Evolutionary conservation across 2,888 invertebrate genomes (phyloP), one percentile per base, ranked within the genome.

Genomic region (Pristionchus arcanus): DNA sequence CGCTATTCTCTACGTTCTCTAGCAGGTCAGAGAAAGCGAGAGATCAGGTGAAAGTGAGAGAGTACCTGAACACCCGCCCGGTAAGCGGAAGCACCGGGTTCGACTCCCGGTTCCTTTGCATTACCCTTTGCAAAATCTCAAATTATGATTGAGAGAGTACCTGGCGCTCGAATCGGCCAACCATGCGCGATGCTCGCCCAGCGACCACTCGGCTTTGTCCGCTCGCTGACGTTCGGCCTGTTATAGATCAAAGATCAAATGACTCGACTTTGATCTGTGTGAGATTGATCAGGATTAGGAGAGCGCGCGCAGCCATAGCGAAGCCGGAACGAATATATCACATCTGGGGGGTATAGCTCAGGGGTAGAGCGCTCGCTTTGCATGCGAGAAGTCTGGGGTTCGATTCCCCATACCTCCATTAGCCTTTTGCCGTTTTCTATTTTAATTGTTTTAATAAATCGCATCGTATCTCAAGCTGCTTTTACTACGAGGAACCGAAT

Each of bases 331-430:
- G 31, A 11, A 11, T 31, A 31, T 1, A 16, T 15, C 81, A 3
- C 81, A 28, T 84, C 85, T 49, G 91, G 91, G n/a, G 91, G 91
- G 91, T 92, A 91, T 92, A 92, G 92, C 92, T 92, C 92, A 92
- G 92, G 91, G 92, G 92, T 93, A 93, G 92, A 93, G 92, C 92
- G 92, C 92, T 92, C 92, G 92, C 92, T 93, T 93, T 92, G 94
- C 93, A 93, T 93, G 94, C 91, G 93, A 93, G 93, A 93, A 92
- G 93, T 92, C 93, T 91, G 93, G 93, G 93, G 93, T 93, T 93
- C 93, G 91, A 93, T 92, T 91, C 93, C 93, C 93, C 92, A 92
- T 92, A 91, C 93, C 92, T 93, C 93, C 92, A 92, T 68, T 34
- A 37, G 19, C 28, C 19, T 53, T 66, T 86, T 66, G 37, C 37